A percentile compares a stretch with the other conserved stretches of the same genome.
Evolutionary conservation across 2,888 invertebrate species (phyloP).

Genomic region (Didymodactylos carnosus): DNA sequence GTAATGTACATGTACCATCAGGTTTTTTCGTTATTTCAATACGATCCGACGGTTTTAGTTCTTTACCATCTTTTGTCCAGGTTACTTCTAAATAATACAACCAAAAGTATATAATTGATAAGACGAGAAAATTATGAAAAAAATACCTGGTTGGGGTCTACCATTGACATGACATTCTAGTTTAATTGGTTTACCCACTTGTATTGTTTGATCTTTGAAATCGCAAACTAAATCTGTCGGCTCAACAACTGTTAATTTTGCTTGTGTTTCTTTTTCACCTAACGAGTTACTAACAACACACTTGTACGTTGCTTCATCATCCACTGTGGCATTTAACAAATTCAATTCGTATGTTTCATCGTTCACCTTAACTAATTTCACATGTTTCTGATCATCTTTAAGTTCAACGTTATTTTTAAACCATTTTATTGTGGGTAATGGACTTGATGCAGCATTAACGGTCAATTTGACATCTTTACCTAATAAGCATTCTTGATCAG

Average conservation of each 20-base stretch:
- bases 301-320: constrained; percentile 1
- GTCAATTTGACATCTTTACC: constrained; percentile 35
- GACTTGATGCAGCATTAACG: constrained; percentile 47
- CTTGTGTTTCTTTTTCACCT: constrained; percentile 4
- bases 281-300: constrained; percentile 4
- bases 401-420: constrained; percentile 45
- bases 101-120: too few relatives aligned
- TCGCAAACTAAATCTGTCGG: background rate
- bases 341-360: constrained; percentile 1
- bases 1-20: constrained; percentile 6
- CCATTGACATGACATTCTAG: constrained; percentile 6
- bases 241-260: constrained; percentile 1
- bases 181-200: background rate
- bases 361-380: background rate
- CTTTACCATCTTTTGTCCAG: constrained; percentile 11
- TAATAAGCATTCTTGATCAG: constrained; percentile 25
- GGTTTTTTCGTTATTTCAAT: background rate
- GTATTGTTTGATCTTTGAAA: constrained; percentile 1
- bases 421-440: constrained; percentile 45
- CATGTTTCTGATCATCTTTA: background rate
- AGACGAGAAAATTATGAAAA: too few relatives aligned
- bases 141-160: constrained; percentile 5
- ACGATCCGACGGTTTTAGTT: background rate
- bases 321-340: background rate
- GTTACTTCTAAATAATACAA: too few relatives aligned